phyloP scores from a whole-genome alignment of 2,113 vertebrate species.

The Grammomys surdaster region DNA sequence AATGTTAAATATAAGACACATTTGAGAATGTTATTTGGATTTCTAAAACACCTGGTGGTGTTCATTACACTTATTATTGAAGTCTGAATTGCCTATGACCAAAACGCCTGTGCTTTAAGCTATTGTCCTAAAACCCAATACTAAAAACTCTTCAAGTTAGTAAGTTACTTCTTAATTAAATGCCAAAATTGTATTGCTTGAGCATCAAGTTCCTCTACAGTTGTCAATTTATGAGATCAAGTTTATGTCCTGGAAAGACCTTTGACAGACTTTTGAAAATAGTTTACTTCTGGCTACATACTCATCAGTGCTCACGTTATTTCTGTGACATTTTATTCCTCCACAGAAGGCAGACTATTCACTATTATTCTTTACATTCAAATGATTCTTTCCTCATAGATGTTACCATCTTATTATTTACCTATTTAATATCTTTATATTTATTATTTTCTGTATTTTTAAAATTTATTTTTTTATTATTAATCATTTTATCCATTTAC shows the following conservation, averaged over 20 bases:
- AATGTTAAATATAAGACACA: background rate
- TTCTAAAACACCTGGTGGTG: background rate
- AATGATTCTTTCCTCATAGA: background rate
- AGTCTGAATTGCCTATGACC: background rate
- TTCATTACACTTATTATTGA: background rate
- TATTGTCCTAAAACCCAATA: background rate
- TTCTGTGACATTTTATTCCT: background rate
- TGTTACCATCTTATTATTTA: background rate
- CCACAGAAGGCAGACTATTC: background rate
- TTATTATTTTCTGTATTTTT: background rate
- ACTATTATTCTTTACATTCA: background rate
- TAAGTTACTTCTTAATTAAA: background rate
- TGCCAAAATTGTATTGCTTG: background rate
- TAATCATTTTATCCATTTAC: too few species aligned
- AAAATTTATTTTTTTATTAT: background rate
- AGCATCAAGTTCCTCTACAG: background rate
- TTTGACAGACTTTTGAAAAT: background rate
- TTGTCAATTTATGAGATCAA: background rate
- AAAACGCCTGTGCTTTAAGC: background rate
- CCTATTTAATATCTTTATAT: background rate
- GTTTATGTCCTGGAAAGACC: background rate
- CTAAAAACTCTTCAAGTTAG: background rate
- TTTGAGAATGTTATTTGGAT: background rate
- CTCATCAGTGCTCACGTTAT: background rate
- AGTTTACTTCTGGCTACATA: background rate